These are phyloP conservation scores for Chrysocyon brachyurus DNA, from an alignment of 2,797 vertebrate genomes.

Conservation along the genomic window DNA sequence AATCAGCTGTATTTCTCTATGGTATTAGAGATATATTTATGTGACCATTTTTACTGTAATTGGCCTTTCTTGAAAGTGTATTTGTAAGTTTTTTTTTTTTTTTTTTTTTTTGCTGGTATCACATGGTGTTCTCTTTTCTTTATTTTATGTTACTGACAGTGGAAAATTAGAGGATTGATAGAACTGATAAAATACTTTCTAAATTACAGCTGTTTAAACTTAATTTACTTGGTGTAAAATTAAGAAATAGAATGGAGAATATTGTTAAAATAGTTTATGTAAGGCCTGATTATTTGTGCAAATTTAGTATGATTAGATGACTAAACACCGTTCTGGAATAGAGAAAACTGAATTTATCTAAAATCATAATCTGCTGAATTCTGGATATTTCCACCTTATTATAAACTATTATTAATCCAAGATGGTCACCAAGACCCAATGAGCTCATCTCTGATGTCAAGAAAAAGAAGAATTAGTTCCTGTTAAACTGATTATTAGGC, in stretches of 20 bases:
- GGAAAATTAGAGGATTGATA: not conserved
- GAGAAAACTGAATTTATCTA: not conserved
- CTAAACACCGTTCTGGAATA: not conserved
- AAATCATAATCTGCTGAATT: not conserved
- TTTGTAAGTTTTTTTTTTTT: not conserved
- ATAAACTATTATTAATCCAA: constrained; percentile 15
- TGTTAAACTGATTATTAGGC: not conserved
- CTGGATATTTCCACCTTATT: not conserved
- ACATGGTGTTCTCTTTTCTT: not conserved
- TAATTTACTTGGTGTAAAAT: constrained; percentile 22
- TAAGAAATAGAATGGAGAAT: not conserved
- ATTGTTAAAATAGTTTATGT: not conserved
- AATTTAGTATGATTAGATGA: constrained; percentile 3
- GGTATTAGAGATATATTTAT: constrained; percentile 18
- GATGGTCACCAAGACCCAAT: not conserved
- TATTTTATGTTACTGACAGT: not conserved
- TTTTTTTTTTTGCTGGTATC: not conserved
- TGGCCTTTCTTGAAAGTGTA: not conserved
- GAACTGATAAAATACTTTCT: constrained; percentile 13
- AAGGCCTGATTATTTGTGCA: not conserved
- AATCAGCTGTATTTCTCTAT: constrained; percentile 26
- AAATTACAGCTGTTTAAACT: not conserved
- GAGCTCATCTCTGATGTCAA: not conserved
- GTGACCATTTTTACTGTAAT: constrained; percentile 11
- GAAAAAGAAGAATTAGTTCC: not conserved